phyloP scores from a whole-genome alignment of 2,888 invertebrate genomes.

The Megamerina dolium region DNA sequence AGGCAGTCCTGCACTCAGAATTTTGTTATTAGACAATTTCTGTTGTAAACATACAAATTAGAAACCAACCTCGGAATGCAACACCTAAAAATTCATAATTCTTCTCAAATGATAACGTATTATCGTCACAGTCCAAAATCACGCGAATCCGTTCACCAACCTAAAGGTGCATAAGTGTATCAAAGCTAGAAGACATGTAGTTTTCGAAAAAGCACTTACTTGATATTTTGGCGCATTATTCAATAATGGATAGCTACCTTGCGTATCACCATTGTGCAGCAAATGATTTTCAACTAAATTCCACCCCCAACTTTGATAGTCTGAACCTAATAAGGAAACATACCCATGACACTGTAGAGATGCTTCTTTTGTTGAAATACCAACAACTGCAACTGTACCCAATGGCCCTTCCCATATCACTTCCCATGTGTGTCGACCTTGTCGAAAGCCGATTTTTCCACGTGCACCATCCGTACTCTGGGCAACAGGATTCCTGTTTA shows the following conservation, averaged over 20 bases:
- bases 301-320: slow-evolving; percentile 99
- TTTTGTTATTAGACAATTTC: too few species aligned
- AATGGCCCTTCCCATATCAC: slow-evolving; percentile 97
- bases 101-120: slow-evolving; percentile 94
- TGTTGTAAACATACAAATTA: too few species aligned
- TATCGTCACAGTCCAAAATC: slow-evolving; percentile 96
- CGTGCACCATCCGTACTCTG: slow-evolving; percentile 95
- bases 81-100: slow-evolving; percentile 98
- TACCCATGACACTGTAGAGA: slow-evolving; percentile 92
- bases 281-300: slow-evolving; percentile 97
- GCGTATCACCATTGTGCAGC: slow-evolving; percentile 91
- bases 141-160: slow-evolving; percentile 95
- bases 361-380: slow-evolving; percentile 90
- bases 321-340: slow-evolving; percentile 87
- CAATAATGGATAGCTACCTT: slow-evolving; percentile 87
- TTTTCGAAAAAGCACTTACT: too few species aligned
- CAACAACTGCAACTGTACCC: slow-evolving; percentile 96
- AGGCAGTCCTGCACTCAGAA: slow-evolving; percentile 67
- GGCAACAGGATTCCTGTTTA: slow-evolving; percentile 84
- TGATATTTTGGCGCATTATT: slow-evolving; percentile 98
- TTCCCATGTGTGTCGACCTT: slow-evolving; percentile 95
- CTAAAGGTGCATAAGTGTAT: slow-evolving; percentile 49
- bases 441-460: slow-evolving; percentile 83
- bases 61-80: slow-evolving; percentile 84
- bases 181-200: too few species aligned